Conservation (phyloP, 2,113 vertebrate species). For the Diadophis punctatus region DNA sequence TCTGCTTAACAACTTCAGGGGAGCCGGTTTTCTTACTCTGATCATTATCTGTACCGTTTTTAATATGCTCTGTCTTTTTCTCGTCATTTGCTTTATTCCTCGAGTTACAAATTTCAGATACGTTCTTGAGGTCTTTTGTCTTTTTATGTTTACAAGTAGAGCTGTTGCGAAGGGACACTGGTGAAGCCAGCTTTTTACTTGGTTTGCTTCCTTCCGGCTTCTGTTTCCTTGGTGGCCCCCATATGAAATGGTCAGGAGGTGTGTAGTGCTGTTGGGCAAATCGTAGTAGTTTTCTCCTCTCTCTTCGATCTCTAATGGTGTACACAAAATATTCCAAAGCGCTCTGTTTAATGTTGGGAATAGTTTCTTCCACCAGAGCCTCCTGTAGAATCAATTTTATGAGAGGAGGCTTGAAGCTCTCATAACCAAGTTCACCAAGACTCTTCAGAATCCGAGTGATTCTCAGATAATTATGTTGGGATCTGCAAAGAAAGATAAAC, state of each 20-base stretch:
- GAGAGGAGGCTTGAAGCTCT: slow-evolving; percentile 90
- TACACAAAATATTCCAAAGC: slow-evolving; percentile 95
- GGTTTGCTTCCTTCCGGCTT: slow-evolving; percentile 62
- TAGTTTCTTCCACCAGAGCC: slow-evolving; percentile 82
- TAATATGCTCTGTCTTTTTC: slow-evolving; percentile 55
- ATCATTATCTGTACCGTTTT: slow-evolving; percentile 39
- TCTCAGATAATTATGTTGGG: slow-evolving; percentile 96
- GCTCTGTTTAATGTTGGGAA: slow-evolving; percentile 94
- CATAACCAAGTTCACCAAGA: slow-evolving; percentile 93
- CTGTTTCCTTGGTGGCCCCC: slow-evolving; percentile 82
- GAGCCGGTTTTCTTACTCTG: slow-evolving; percentile 16
- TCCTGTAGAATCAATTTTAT: slow-evolving; percentile 91
- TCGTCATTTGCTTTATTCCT: slow-evolving; percentile 61
- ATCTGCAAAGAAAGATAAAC: slow-evolving; percentile 70
- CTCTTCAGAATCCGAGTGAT: slow-evolving; percentile 98
- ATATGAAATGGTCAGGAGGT: slow-evolving; percentile 89
- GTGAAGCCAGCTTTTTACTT: slow-evolving; percentile 58
- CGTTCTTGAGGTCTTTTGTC: slow-evolving; percentile 56
- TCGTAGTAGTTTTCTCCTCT: slow-evolving; percentile 86
- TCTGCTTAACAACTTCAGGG: slow-evolving; percentile 34
- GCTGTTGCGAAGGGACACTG: slow-evolving; percentile 46
- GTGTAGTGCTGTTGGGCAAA: slow-evolving; percentile 87
- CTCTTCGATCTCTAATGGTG: slow-evolving; percentile 85
- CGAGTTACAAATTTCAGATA: slow-evolving; percentile 18
- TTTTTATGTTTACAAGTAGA: slow-evolving; percentile 64